Evolutionary conservation across 1,140 invertebrate genomes (phyloP).

Genomic region (Harlomillsia oculata): DNA sequence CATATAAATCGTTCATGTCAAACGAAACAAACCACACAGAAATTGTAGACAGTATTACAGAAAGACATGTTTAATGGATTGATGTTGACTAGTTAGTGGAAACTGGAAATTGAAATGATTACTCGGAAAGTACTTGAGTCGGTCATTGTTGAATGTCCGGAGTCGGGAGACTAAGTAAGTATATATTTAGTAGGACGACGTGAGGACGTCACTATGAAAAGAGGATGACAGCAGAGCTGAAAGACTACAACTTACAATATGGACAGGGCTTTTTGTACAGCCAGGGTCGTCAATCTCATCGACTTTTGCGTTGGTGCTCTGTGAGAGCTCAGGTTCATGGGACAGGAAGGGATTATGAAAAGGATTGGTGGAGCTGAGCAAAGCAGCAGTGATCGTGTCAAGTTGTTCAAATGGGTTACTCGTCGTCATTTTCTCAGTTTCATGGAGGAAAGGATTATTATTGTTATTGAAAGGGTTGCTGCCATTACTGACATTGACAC

Average conservation of each 20-base stretch:
- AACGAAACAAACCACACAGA: too few relatives aligned
- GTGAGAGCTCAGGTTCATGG: constrained; percentile 7
- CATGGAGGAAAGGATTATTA: constrained; percentile 37
- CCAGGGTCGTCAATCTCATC: constrained; percentile 4
- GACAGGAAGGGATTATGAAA: constrained; percentile 35
- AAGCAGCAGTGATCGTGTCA: constrained; percentile 29
- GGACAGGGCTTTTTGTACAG: constrained; percentile 26
- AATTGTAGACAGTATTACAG: too few relatives aligned
- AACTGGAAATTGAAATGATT: too few relatives aligned
- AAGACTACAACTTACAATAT: constrained; percentile 19
- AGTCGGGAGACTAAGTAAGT: too few relatives aligned
- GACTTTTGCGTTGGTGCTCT: constrained; percentile 13
- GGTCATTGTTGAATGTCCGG: too few relatives aligned
- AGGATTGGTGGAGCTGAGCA: constrained; percentile 32
- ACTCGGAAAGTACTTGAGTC: too few relatives aligned
- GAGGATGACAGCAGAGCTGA: too few relatives aligned
- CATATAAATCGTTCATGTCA: too few relatives aligned
- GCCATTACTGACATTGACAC: constrained; percentile 35
- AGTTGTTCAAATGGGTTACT: constrained; percentile 25
- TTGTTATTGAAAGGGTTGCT: constrained; percentile 36
- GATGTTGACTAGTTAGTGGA: too few relatives aligned
- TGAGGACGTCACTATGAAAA: too few relatives aligned
- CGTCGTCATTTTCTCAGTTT: neutral
- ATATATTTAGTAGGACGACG: too few relatives aligned
- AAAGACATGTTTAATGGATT: too few relatives aligned